A percentile compares a stretch with the other conserved stretches of the same genome.
These are phyloP conservation scores for Oreotrochilus melanogaster DNA, from an alignment of 2,113 vertebrate genomes.

Conservation along the genomic window DNA sequence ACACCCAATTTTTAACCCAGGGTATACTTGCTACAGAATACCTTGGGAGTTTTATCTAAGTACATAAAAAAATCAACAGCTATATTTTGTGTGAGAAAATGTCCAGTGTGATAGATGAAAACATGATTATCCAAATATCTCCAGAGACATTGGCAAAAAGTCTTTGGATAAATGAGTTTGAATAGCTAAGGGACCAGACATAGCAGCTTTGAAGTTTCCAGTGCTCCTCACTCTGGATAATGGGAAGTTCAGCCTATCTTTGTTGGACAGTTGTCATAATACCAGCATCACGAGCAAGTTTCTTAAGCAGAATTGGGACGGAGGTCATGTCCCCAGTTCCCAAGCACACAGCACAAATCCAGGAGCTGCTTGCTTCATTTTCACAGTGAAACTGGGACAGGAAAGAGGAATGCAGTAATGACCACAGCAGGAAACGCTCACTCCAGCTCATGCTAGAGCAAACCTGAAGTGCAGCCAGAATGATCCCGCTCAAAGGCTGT, in stretches of 20 bases:
- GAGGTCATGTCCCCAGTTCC: neutral
- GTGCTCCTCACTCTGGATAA: neutral
- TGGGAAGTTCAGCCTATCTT: neutral
- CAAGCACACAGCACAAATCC: neutral
- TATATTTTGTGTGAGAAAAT: neutral
- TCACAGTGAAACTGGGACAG: neutral
- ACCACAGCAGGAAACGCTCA: neutral
- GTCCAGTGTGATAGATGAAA: neutral
- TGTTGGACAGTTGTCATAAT: neutral
- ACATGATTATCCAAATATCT: neutral
- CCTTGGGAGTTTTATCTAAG: neutral
- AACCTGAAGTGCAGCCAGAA: neutral
- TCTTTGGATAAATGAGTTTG: constrained; percentile 12
- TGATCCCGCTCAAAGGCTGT: neutral
- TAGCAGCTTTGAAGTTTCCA: constrained; percentile 27
- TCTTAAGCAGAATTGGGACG: neutral
- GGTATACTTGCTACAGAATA: neutral
- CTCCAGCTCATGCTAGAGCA: neutral
- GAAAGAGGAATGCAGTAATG: neutral
- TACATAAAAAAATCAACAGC: neutral
- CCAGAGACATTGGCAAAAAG: neutral
- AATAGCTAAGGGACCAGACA: neutral
- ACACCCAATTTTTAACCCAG: constrained; percentile 1
- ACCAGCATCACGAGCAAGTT: neutral
- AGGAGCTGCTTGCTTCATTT: neutral